A percentile compares a stretch with the other conserved stretches of the same genome.
phyloP scores from a whole-genome alignment of 2,888 invertebrate genomes.

The Coenonympha arcania region DNA sequence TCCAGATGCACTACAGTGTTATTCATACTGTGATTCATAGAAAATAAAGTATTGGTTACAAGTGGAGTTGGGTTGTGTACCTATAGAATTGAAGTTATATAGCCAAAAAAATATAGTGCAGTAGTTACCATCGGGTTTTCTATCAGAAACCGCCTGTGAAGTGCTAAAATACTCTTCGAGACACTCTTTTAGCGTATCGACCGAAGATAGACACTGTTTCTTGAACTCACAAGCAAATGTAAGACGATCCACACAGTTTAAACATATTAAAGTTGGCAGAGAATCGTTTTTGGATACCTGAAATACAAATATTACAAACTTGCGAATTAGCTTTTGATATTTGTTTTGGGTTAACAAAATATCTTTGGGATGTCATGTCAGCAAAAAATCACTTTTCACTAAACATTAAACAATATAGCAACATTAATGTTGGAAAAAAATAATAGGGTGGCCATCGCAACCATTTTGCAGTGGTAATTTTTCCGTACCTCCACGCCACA shows the following conservation, averaged over 20 bases:
- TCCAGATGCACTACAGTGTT: too few species aligned
- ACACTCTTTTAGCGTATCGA: slow-evolving; percentile 68
- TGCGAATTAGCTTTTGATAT: too few species aligned
- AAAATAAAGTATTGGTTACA: too few species aligned
- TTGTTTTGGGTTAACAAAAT: too few species aligned
- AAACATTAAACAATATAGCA: slow-evolving; percentile 65
- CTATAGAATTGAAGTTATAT: too few species aligned
- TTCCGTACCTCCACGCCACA: slow-evolving; percentile 70
- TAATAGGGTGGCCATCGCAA: slow-evolving; percentile 73
- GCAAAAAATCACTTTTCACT: slow-evolving; percentile 54
- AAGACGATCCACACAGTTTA: slow-evolving; percentile 66
- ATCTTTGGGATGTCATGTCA: slow-evolving; percentile 68
- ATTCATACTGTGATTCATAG: too few species aligned
- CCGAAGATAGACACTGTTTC: slow-evolving; percentile 65
- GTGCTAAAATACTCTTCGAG: slow-evolving; percentile 64
- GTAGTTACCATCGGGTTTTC: slow-evolving; percentile 44
- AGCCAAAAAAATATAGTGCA: too few species aligned
- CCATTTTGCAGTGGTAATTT: slow-evolving; percentile 68
- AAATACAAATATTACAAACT: slow-evolving; percentile 17
- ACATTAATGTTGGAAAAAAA: slow-evolving; percentile 69
- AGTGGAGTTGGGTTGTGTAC: too few species aligned
- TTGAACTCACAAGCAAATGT: slow-evolving; percentile 69
- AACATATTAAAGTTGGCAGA: slow-evolving; percentile 66
- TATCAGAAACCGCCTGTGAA: slow-evolving; percentile 48
- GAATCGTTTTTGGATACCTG: slow-evolving; percentile 64